Evolutionary conservation across 2,888 invertebrate genomes (phyloP).

Genomic region (Rugalucina vietnamica): DNA sequence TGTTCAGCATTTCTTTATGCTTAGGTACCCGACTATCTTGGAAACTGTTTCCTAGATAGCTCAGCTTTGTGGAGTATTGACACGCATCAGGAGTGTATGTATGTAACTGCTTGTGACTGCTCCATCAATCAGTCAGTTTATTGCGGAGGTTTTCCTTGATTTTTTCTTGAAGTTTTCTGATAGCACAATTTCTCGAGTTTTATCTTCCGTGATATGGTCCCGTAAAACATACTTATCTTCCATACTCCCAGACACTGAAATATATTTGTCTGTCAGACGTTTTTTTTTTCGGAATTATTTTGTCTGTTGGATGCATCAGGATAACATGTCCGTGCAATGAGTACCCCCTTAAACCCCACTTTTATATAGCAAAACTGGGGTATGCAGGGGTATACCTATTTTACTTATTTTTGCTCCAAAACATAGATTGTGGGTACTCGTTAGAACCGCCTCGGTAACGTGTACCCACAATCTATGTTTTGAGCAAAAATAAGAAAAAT

Average conservation of each 20-base stretch:
- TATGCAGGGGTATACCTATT: too few species aligned
- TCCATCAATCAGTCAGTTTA: slow-evolving; percentile 2
- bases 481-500: too few species aligned
- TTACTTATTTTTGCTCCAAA: too few species aligned
- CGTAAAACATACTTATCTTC: neutral
- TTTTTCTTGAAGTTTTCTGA: neutral
- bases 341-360: too few species aligned
- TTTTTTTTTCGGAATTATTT: too few species aligned
- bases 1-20: neutral
- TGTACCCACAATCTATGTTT: too few species aligned
- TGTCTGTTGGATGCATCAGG: too few species aligned
- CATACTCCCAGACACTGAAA: neutral
- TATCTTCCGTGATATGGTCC: slow-evolving; percentile 13
- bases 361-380: too few species aligned
- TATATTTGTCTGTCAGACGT: slow-evolving; percentile 16
- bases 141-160: neutral
- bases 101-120: neutral
- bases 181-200: neutral
- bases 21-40: neutral
- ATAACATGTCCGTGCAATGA: too few species aligned
- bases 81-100: neutral
- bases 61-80: neutral
- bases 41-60: neutral
- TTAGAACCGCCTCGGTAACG: too few species aligned
- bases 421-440: too few species aligned